phyloP scores from a whole-genome alignment of 2,888 invertebrate genomes.

The Tanytarsus gracilentus region DNA sequence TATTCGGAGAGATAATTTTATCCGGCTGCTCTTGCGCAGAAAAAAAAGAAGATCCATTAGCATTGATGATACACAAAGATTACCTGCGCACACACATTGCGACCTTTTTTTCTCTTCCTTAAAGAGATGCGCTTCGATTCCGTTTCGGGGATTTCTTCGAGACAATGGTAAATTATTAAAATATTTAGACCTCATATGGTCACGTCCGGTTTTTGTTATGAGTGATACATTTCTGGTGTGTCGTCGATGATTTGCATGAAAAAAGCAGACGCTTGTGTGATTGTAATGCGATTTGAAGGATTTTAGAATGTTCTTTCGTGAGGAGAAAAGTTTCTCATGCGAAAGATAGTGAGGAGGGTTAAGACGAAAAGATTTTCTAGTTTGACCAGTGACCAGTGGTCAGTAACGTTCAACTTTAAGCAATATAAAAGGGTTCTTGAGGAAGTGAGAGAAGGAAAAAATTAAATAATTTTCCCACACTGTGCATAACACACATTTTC shows the following conservation, averaged over 20 bases:
- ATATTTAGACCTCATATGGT: constrained; percentile 30
- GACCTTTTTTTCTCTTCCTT: constrained; percentile 17
- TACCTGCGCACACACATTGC: background rate
- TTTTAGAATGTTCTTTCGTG: background rate
- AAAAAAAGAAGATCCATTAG: constrained; percentile 1
- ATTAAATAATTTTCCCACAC: constrained; percentile 27
- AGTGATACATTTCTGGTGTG: background rate
- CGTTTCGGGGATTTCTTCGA: background rate
- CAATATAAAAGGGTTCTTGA: background rate
- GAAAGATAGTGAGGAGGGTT: background rate
- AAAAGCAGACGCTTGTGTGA: constrained; percentile 2
- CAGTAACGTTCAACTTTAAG: constrained; percentile 18
- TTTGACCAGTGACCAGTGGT: constrained; percentile 31
- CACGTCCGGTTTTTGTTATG: constrained; percentile 22
- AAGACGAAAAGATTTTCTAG: constrained; percentile 20
- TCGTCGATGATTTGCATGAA: constrained; percentile 22
- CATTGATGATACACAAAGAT: constrained; percentile 22
- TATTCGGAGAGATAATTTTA: background rate
- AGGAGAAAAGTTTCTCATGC: constrained; percentile 6
- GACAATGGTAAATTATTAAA: constrained; percentile 29
- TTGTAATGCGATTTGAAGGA: constrained; percentile 28
- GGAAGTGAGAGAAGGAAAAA: background rate
- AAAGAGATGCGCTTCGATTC: background rate
- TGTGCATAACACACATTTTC: constrained; percentile 8
- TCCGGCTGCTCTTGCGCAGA: background rate